Evolutionary conservation across 2,797 vertebrate species (phyloP).

Genomic region (Silurus lanzhouensis): DNA sequence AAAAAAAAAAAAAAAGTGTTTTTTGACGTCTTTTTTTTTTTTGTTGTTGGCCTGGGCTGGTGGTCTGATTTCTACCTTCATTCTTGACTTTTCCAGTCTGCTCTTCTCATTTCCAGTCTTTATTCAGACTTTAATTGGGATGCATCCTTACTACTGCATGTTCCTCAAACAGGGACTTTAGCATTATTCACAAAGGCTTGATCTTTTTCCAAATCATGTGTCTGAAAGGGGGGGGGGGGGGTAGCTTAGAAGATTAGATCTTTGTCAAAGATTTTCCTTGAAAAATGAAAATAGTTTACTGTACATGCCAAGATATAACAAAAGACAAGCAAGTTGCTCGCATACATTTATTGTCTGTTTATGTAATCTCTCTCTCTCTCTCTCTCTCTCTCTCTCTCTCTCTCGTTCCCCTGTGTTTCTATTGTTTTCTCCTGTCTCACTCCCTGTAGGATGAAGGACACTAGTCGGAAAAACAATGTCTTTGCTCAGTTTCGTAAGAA

Average conservation of each 20-base stretch:
- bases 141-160: background rate
- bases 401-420: background rate
- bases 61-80: slow-evolving; percentile 1
- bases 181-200: background rate
- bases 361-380: background rate
- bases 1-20: slow-evolving; percentile 12
- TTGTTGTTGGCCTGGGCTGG: slow-evolving; percentile 20
- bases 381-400: background rate
- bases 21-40: slow-evolving; percentile 21
- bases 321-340: background rate
- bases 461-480: slow-evolving; percentile 90
- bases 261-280: background rate
- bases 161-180: background rate
- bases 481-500: slow-evolving; percentile 95
- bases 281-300: background rate
- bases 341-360: background rate
- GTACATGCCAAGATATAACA: background rate
- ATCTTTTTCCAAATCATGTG: background rate
- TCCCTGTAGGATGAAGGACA: slow-evolving; percentile 87
- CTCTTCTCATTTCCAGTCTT: slow-evolving; percentile 9
- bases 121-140: slow-evolving; percentile 9
- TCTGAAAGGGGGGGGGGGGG: background rate
- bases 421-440: background rate
- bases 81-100: slow-evolving; percentile 18
- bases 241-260: background rate